These are phyloP conservation scores for Daphoenositta chrysoptera DNA, from an alignment of 2,113 vertebrate genomes.

Conservation along the genomic window DNA sequence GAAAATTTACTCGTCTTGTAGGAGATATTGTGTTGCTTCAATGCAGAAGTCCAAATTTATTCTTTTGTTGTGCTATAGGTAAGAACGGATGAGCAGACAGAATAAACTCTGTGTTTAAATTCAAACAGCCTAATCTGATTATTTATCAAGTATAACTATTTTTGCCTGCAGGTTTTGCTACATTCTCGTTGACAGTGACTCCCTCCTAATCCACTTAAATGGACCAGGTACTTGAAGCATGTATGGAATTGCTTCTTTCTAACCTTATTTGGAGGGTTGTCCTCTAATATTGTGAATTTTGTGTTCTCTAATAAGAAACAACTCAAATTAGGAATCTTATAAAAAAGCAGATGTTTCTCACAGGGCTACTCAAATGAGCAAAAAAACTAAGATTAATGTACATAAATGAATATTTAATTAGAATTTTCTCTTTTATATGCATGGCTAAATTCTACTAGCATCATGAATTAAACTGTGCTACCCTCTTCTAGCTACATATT, in stretches of 20 bases:
- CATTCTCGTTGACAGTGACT: not conserved
- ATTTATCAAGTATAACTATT: slow-evolving; percentile 27
- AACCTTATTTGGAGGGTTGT: not conserved
- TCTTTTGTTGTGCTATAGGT: not conserved
- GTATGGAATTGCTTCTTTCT: not conserved
- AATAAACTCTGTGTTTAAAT: not conserved
- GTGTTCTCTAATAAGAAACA: not conserved
- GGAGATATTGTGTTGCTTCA: not conserved
- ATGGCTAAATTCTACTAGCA: not conserved
- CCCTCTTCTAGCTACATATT: not conserved
- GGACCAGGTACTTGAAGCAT: not conserved
- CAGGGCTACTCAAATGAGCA: not conserved
- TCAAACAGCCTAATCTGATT: slow-evolving; percentile 10
- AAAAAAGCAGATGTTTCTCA: not conserved
- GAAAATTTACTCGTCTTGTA: not conserved
- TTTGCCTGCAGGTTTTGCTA: not conserved
- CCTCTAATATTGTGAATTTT: not conserved
- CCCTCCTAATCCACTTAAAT: not conserved
- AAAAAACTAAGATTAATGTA: not conserved
- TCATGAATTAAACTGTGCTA: not conserved
- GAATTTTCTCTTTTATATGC: not conserved
- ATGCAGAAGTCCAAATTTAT: not conserved
- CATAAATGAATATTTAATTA: not conserved
- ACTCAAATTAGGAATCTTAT: not conserved
- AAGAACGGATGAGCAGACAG: not conserved